Evolutionary conservation across 2,797 vertebrate species (phyloP).

Genomic region (Bryconaethiops microstoma): DNA sequence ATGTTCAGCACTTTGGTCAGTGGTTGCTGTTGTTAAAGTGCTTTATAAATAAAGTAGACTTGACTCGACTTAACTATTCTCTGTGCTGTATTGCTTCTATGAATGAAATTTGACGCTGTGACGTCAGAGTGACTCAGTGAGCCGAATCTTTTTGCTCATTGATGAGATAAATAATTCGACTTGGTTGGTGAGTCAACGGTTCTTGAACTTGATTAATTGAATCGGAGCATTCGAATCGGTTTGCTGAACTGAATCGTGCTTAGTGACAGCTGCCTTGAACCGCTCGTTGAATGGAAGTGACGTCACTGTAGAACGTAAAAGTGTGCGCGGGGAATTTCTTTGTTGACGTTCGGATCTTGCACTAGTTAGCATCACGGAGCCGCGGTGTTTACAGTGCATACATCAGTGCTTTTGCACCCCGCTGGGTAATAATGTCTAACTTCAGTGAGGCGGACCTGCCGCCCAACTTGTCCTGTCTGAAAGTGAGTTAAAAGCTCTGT

Average conservation of each 20-base stretch:
- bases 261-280: background rate
- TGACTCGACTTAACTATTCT: too few relatives aligned
- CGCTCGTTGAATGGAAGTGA: background rate
- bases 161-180: background rate
- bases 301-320: conserved; percentile 3
- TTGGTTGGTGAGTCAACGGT: background rate
- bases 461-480: conserved; percentile 62
- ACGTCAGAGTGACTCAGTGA: background rate
- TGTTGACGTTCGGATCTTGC: background rate
- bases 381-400: background rate
- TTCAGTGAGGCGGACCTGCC: conserved; percentile 63
- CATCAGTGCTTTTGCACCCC: background rate
- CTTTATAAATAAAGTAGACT: too few relatives aligned
- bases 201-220: background rate
- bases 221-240: background rate
- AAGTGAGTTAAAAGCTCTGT: conserved; percentile 67
- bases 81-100: background rate
- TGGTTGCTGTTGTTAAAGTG: too few relatives aligned
- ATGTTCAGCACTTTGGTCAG: too few relatives aligned
- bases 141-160: background rate
- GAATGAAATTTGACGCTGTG: too few relatives aligned
- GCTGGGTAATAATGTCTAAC: conserved; percentile 59
- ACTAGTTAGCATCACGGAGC: background rate
- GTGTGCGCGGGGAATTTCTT: conserved; percentile 64
- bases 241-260: background rate